Percentiles rank a stretch among this genome's conserved stretches.
phyloP scores from a whole-genome alignment of 1,140 invertebrate genomes.

The Drosophila murphyi region DNA sequence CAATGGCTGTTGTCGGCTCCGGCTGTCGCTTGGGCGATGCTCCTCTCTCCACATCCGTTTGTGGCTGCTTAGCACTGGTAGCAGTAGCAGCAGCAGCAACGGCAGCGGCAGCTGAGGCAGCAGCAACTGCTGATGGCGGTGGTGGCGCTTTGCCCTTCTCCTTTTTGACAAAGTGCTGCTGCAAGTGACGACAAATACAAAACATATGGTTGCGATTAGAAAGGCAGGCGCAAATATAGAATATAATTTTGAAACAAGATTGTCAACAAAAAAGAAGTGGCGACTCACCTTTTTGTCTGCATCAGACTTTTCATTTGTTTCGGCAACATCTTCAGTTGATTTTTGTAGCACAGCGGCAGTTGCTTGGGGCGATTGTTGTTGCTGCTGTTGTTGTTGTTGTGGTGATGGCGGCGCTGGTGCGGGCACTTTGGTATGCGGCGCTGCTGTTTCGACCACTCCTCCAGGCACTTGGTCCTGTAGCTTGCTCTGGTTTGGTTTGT shows the following conservation, averaged over 20 bases:
- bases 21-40: slow-evolving; percentile 38
- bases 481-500: slow-evolving; percentile 72
- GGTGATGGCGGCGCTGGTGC: slow-evolving; percentile 67
- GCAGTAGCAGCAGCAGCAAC: slow-evolving; percentile 3
- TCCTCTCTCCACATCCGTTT: slow-evolving; percentile 10
- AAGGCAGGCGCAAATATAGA: too few species aligned
- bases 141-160: slow-evolving; percentile 90
- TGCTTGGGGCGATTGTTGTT: slow-evolving; percentile 24
- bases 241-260: not conserved
- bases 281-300: slow-evolving; percentile 65
- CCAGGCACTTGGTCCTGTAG: slow-evolving; percentile 50
- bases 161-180: slow-evolving; percentile 86
- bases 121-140: slow-evolving; percentile 85
- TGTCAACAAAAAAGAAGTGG: not conserved
- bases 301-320: slow-evolving; percentile 55
- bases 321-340: slow-evolving; percentile 56
- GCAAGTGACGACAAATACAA: not conserved
- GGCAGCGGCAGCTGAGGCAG: slow-evolving; percentile 9
- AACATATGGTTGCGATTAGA: not conserved
- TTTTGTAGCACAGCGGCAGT: slow-evolving; percentile 46
- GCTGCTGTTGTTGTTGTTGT: slow-evolving; percentile 50
- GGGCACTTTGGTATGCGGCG: slow-evolving; percentile 75
- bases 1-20: slow-evolving; percentile 69
- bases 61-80: slow-evolving; percentile 18
- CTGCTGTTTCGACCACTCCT: slow-evolving; percentile 45